Evolutionary conservation across 2,113 vertebrate genomes (phyloP).

Genomic region (Tachysurus vachellii): DNA sequence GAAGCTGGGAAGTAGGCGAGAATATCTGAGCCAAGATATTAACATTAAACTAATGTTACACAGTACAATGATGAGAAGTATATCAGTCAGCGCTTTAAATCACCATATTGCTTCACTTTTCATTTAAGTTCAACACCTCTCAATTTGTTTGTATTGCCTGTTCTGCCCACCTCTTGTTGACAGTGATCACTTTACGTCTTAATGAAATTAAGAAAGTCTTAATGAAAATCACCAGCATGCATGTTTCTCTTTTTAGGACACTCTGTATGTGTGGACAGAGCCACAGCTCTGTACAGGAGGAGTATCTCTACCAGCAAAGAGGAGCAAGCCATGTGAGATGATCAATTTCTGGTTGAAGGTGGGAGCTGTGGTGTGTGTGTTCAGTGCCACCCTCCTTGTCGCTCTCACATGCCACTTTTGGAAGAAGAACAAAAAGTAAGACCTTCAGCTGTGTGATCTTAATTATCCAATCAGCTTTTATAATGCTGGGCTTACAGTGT

Average conservation of each 20-base stretch:
- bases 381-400: constrained; percentile 84
- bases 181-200: background rate
- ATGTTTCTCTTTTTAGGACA: constrained; percentile 74
- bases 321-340: constrained; percentile 80
- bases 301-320: constrained; percentile 83
- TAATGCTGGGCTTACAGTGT: background rate
- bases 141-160: background rate
- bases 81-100: background rate
- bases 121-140: background rate
- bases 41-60: background rate
- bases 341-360: constrained; percentile 92
- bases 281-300: constrained; percentile 90
- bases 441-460: background rate
- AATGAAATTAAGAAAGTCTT: no score
- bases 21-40: background rate
- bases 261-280: constrained; percentile 91
- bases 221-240: background rate
- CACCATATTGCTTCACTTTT: background rate
- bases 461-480: background rate
- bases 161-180: background rate
- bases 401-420: constrained; percentile 96
- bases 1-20: background rate
- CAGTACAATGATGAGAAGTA: background rate
- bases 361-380: constrained; percentile 83
- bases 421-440: constrained; percentile 97